phyloP scores from a whole-genome alignment of 1,140 invertebrate genomes.

The Protaetia brevitarsis region DNA sequence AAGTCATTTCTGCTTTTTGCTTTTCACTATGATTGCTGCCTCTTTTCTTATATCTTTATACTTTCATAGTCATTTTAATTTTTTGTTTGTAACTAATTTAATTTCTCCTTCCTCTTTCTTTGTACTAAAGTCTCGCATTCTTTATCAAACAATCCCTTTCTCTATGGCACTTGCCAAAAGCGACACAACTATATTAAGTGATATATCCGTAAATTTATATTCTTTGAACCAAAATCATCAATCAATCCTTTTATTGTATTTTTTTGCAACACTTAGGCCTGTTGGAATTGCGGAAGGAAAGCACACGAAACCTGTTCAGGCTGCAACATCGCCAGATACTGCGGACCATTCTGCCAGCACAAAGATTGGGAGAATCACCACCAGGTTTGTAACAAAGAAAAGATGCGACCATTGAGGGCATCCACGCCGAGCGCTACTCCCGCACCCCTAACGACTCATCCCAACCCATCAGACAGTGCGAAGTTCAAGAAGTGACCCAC shows the following conservation, averaged over 20 bases:
- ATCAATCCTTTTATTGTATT: too few species aligned
- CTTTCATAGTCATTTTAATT: neutral
- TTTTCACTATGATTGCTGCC: neutral
- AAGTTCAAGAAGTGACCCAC: slow-evolving; percentile 42
- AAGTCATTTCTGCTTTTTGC: neutral
- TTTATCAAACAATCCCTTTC: too few species aligned
- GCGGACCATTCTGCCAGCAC: slow-evolving; percentile 93
- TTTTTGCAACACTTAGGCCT: too few species aligned
- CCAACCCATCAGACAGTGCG: slow-evolving; percentile 28
- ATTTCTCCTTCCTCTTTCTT: neutral
- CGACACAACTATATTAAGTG: too few species aligned
- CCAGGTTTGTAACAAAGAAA: slow-evolving; percentile 49
- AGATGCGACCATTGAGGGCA: slow-evolving; percentile 34
- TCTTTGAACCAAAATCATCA: too few species aligned
- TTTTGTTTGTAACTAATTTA: neutral
- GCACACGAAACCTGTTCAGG: slow-evolving; percentile 94
- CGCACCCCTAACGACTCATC: slow-evolving; percentile 13
- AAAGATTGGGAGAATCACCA: slow-evolving; percentile 87
- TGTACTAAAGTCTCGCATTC: neutral
- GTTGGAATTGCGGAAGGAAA: slow-evolving; percentile 95
- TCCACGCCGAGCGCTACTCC: slow-evolving; percentile 34
- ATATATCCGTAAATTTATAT: too few species aligned
- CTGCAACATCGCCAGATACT: slow-evolving; percentile 90
- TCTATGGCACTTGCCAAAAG: too few species aligned
- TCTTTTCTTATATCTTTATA: neutral